phyloP scores from a whole-genome alignment of 2,113 vertebrate species.

The Symphodus melops region DNA sequence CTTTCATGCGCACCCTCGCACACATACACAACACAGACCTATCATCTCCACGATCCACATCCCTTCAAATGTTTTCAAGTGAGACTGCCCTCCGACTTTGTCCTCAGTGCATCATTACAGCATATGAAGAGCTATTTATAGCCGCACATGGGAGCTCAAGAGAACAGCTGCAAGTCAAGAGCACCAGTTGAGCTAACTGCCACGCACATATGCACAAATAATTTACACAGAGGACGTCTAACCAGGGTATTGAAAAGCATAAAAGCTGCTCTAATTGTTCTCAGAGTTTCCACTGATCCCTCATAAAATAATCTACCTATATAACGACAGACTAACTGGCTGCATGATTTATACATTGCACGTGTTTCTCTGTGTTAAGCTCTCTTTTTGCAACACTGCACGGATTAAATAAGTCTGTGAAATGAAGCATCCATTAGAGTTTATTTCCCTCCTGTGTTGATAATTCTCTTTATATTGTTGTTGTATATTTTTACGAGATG shows the following conservation, averaged over 20 bases:
- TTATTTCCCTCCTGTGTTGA: slow-evolving; percentile 29
- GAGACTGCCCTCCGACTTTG: slow-evolving; percentile 59
- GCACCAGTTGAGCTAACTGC: slow-evolving; percentile 39
- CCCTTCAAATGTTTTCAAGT: slow-evolving; percentile 61
- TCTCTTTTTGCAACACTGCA: slow-evolving; percentile 2
- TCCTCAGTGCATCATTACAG: slow-evolving; percentile 68
- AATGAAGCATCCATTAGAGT: slow-evolving; percentile 43
- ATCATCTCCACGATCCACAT: slow-evolving; percentile 51
- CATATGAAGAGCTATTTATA: slow-evolving; percentile 78
- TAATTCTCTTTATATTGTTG: slow-evolving; percentile 39
- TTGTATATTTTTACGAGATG: slow-evolving; percentile 45
- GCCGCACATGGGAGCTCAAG: slow-evolving; percentile 48
- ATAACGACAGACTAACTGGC: not conserved
- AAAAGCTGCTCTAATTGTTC: slow-evolving; percentile 15
- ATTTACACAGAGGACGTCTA: slow-evolving; percentile 15
- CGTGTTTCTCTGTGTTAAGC: not conserved
- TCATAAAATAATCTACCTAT: not conserved
- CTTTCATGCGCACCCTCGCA: not conserved
- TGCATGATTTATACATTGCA: slow-evolving; percentile 10
- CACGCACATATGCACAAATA: slow-evolving; percentile 33
- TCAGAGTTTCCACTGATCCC: not conserved
- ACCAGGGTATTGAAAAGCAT: slow-evolving; percentile 7
- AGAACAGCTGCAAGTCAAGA: slow-evolving; percentile 72
- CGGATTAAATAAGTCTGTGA: slow-evolving; percentile 25
- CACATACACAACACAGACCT: slow-evolving; percentile 21